Evolutionary conservation across 1,140 invertebrate genomes (phyloP), one percentile per base, ranked within the genome.

Genomic region (Magallana gigas): DNA sequence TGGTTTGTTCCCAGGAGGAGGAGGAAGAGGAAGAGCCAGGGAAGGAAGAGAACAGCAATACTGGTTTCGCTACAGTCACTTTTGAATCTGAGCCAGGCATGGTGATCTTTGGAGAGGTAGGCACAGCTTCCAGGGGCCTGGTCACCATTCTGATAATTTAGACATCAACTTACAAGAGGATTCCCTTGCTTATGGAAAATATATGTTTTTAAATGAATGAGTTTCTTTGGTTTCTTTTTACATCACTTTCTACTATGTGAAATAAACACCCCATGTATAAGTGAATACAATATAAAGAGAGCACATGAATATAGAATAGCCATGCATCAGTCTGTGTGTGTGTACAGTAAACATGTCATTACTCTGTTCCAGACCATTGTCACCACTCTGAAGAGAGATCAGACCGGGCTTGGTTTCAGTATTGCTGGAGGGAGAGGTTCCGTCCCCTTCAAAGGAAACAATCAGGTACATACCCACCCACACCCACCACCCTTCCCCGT

Each of bases 351-450:
- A n/a, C 11, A n/a, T 62, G n/a, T n/a, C n/a, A n/a, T n/a, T 80
- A 36, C n/a, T 85, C 68, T 18, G 29, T 88, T 92, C 90, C 96
- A 97, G 93, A 95, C 97, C 87, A 96, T 99, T 48, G 97, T 98
- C 93, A 98, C 97, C n/a, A 98, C 97, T 4, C 95, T 99, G 76
- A 97, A 98, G 88, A 96, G 98, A 90, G 98, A 99, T 95, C 97
- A 98, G 88, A 97, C 97, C 92, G 97, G 97, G 84, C 96, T 99
- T 80, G 98, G 98, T 85, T 99, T 99, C 95, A 98, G 98, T 94
- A 99, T 99, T 94, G 98, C 98, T 7, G 98, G 98, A 80, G 98
- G 98, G n/a, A 97, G 97, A 95, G 98, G 98, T 68, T 98, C 97
- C 48, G 96, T 97, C 48, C 96, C 97, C 1, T 98, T 97, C 94